Conservation (phyloP, 2,888 invertebrate genomes). For the Synanthedon andrenaeformis region DNA sequence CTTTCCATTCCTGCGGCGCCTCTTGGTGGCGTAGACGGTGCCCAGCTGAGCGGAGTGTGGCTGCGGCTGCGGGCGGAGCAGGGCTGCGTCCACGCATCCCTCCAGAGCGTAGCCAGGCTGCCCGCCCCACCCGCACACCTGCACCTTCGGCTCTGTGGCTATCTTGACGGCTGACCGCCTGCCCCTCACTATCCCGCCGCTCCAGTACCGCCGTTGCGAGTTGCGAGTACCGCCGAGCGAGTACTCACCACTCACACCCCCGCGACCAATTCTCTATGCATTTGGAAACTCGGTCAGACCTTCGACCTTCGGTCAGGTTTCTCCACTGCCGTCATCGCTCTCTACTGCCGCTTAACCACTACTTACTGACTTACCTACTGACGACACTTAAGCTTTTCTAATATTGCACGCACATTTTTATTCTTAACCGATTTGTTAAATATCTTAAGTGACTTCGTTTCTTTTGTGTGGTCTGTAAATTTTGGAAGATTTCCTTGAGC, state of each 20-base stretch:
- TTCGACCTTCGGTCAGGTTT: too few relatives aligned
- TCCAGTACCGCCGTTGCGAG: too few relatives aligned
- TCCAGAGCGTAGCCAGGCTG: constrained; percentile 65
- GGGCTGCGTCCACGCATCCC: constrained; percentile 83
- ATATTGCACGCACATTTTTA: too few relatives aligned
- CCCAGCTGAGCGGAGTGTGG: constrained; percentile 87
- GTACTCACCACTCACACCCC: not conserved
- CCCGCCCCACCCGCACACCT: constrained; percentile 61
- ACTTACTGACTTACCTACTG: too few relatives aligned
- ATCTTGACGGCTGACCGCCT: constrained; percentile 50
- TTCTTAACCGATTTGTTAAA: too few relatives aligned
- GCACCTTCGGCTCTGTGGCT: constrained; percentile 60
- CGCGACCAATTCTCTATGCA: constrained; percentile 1
- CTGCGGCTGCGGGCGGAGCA: constrained; percentile 80
- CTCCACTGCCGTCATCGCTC: constrained; percentile 1
- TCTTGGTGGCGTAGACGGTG: constrained; percentile 96
- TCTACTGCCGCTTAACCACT: not conserved
- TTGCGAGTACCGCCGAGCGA: not conserved
- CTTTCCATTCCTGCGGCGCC: constrained; percentile 94
- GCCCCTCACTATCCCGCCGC: constrained; percentile 11
- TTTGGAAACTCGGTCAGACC: constrained; percentile 7
- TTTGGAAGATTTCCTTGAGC: constrained; percentile 9
- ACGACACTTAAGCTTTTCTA: too few relatives aligned
- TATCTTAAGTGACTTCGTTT: too few relatives aligned
- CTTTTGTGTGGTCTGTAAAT: too few relatives aligned